Evolutionary conservation across 2,113 vertebrate species (phyloP), one percentile per base, ranked within the genome.

Genomic region (Xiphias gladius): DNA sequence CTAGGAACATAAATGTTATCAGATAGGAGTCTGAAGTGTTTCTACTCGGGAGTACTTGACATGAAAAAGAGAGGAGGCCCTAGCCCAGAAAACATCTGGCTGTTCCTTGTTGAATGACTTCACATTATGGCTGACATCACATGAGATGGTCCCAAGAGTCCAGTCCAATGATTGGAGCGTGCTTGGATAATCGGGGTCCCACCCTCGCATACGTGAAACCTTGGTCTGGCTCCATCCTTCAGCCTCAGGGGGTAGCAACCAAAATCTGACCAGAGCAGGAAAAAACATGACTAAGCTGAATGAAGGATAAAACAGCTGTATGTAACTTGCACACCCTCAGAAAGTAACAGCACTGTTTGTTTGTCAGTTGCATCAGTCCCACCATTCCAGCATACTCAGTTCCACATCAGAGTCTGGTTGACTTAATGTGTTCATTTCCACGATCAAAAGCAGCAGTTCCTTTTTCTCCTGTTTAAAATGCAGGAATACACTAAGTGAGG

Each of bases 101-200:
- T 74, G 57, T 43, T 87, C 62, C 82, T 69, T 69, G 75, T 24
- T 68, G 26, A 80, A 72, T 91, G 19, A 88, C 79, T 73, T 88
- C 80, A 87, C 74, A 81, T 72, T 43, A 57, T 24, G 62, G 67
- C 66, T 93, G 90, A 93, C 85, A 80, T 93, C 91, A 91, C 87
- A 86, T 28, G 78, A 88, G 88, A 88, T 77, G 77, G 86, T 90
- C 89, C 86, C 73, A 7, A 17, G 83, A 84, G 82, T 58, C 58
- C 37, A 3, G 43, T 82, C 89, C 91, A 89, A 57, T 76, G 70
- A 84, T 79, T 84, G 85, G 78, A 62, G 63, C 24, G 62, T 46
- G 55, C 68, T 89, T 76, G 43, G 76, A 84, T 88, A 90, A 86
- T 86, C 8, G 5, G 11, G 71, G 75, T 73, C 75, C 90, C 91